A percentile compares a stretch with the other conserved stretches of the same genome.
Conservation (phyloP, 2,888 invertebrate species). For the Thera britannica region DNA sequence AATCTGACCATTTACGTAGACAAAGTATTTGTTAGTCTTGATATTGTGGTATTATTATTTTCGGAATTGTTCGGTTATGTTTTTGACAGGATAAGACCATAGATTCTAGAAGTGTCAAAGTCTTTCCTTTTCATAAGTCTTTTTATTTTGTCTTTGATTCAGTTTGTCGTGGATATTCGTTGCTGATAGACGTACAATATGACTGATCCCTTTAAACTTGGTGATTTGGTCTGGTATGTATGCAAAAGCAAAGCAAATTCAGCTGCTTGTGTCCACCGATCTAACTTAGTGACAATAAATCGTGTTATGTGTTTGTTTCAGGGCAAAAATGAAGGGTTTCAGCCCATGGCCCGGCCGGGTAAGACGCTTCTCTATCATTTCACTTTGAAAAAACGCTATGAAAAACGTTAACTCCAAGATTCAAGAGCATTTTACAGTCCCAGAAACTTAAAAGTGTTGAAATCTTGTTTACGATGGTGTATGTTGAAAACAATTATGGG, state of each 20-base stretch:
- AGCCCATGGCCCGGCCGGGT: slow-evolving; percentile 99
- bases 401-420: slow-evolving; percentile 21
- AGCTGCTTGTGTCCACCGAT: slow-evolving; percentile 66
- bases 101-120: slow-evolving; percentile 52
- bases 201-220: slow-evolving; percentile 80
- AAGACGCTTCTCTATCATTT: slow-evolving; percentile 83
- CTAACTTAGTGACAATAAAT: slow-evolving; percentile 40
- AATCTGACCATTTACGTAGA: slow-evolving; percentile 14
- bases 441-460: slow-evolving; percentile 28
- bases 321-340: slow-evolving; percentile 99
- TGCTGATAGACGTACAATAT: slow-evolving; percentile 61
- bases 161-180: slow-evolving; percentile 76
- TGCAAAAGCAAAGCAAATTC: slow-evolving; percentile 45
- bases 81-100: slow-evolving; percentile 45
- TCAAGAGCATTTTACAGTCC: slow-evolving; percentile 19
- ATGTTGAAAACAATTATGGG: slow-evolving; percentile 47
- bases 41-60: slow-evolving; percentile 39
- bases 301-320: slow-evolving; percentile 80
- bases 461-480: slow-evolving; percentile 42
- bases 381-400: slow-evolving; percentile 33
- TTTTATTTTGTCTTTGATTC: slow-evolving; percentile 62
- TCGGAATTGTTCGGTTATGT: slow-evolving; percentile 32
- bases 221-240: slow-evolving; percentile 84
- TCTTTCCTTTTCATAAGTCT: slow-evolving; percentile 40
- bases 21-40: too few relatives aligned